A percentile compares a stretch with the other conserved stretches of the same genome.
Conservation (phyloP, 2,888 invertebrate species). For the Formica aserva region DNA sequence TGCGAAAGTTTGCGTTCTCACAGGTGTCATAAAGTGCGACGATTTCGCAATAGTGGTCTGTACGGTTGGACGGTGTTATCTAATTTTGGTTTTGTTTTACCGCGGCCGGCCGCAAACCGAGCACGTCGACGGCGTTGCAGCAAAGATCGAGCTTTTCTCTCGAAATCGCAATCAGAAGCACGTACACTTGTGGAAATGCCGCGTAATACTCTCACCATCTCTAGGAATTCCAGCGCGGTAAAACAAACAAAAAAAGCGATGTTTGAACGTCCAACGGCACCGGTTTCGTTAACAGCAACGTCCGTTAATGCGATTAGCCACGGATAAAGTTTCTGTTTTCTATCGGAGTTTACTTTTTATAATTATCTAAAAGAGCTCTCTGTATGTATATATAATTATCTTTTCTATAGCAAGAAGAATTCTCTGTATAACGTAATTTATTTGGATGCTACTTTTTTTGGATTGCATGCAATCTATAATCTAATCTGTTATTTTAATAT, state of each 20-base stretch:
- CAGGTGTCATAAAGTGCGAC: slow-evolving; percentile 29
- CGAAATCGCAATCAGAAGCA: slow-evolving; percentile 57
- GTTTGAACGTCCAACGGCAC: slow-evolving; percentile 10
- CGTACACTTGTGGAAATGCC: slow-evolving; percentile 39
- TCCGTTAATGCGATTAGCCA: slow-evolving; percentile 23
- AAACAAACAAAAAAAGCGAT: slow-evolving; percentile 34
- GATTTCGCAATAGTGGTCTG: slow-evolving; percentile 29
- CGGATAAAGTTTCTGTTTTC: slow-evolving; percentile 21
- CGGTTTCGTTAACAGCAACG: slow-evolving; percentile 6
- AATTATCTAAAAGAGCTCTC: not conserved
- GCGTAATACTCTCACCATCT: slow-evolving; percentile 50
- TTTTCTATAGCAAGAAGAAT: not conserved
- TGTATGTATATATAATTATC: not conserved
- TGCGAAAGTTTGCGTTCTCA: slow-evolving; percentile 20
- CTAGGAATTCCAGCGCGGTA: slow-evolving; percentile 11
- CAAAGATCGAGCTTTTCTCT: slow-evolving; percentile 57
- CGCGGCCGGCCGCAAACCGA: slow-evolving; percentile 31
- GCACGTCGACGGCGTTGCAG: slow-evolving; percentile 36
- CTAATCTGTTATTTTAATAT: not conserved
- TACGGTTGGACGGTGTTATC: slow-evolving; percentile 20
- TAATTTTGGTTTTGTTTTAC: slow-evolving; percentile 41
- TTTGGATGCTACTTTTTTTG: not conserved
- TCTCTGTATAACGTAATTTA: not conserved
- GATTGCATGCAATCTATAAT: not conserved
- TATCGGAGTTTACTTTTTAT: not conserved